Evolutionary conservation across 2,888 invertebrate species (phyloP).

Genomic region (Brassicogethes aeneus): DNA sequence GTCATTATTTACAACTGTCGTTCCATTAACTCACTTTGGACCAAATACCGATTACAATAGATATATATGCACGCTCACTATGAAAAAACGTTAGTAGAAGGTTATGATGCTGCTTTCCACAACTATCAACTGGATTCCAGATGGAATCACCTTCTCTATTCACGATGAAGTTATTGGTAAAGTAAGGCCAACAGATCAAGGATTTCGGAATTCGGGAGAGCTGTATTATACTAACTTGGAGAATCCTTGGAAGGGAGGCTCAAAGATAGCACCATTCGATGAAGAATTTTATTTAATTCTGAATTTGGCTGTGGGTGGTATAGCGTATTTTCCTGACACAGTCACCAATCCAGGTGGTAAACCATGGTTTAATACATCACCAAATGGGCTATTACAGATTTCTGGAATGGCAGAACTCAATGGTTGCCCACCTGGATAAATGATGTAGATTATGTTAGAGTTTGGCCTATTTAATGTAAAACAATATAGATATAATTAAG

Average conservation of each 20-base stretch:
- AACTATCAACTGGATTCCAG: constrained; percentile 58
- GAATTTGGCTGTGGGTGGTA: constrained; percentile 60
- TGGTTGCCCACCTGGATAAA: constrained; percentile 53
- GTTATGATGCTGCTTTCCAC: constrained; percentile 52
- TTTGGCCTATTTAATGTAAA: constrained; percentile 41
- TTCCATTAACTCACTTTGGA: constrained; percentile 65
- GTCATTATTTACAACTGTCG: no score
- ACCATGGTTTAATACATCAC: constrained; percentile 47
- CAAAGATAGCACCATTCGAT: constrained; percentile 57
- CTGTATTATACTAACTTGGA: constrained; percentile 42
- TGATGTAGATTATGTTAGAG: constrained; percentile 54
- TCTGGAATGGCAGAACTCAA: constrained; percentile 48
- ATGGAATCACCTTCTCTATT: constrained; percentile 43
- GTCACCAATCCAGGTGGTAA: constrained; percentile 46
- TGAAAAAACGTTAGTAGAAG: constrained; percentile 33
- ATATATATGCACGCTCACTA: constrained; percentile 47
- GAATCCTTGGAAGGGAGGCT: constrained; percentile 47
- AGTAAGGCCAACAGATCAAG: constrained; percentile 45
- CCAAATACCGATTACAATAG: constrained; percentile 48
- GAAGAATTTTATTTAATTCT: constrained; percentile 56
- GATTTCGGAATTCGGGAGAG: constrained; percentile 58
- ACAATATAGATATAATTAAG: no score
- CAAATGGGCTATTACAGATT: constrained; percentile 47
- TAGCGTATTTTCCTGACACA: constrained; percentile 55
- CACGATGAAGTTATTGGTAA: constrained; percentile 48